Evolutionary conservation across 1,140 invertebrate species (phyloP).

Genomic region (Hyphantria cunea): DNA sequence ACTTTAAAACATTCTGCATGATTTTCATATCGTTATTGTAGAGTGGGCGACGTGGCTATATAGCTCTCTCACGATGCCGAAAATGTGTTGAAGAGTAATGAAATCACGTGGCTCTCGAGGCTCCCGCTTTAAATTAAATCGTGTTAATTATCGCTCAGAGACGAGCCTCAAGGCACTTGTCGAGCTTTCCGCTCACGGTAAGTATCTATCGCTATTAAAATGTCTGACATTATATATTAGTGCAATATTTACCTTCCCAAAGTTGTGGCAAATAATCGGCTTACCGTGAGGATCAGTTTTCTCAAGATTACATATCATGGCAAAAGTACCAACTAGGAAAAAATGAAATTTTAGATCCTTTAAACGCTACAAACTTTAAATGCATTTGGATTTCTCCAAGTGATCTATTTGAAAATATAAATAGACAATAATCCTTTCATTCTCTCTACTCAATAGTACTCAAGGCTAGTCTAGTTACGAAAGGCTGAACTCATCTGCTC

Average conservation of each 20-base stretch:
- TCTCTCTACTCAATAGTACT: too few relatives aligned
- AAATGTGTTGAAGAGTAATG: conserved; percentile 64
- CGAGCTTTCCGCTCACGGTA: conserved; percentile 8
- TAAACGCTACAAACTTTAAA: too few relatives aligned
- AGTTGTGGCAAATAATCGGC: too few relatives aligned
- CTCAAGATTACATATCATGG: too few relatives aligned
- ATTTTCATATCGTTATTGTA: neutral
- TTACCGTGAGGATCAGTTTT: too few relatives aligned
- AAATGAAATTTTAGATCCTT: too few relatives aligned
- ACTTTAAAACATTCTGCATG: neutral
- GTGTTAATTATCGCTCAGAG: conserved; percentile 58
- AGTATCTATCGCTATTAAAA: conserved; percentile 12
- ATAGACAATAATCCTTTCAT: too few relatives aligned
- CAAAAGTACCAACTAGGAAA: too few relatives aligned
- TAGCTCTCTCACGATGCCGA: conserved; percentile 29
- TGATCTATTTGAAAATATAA: too few relatives aligned
- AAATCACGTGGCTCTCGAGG: conserved; percentile 61
- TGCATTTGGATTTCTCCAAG: too few relatives aligned
- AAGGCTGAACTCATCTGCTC: too few relatives aligned
- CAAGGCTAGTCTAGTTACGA: too few relatives aligned
- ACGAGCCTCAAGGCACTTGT: conserved; percentile 31
- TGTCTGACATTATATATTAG: conserved; percentile 12
- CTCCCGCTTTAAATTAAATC: conserved; percentile 61
- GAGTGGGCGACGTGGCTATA: neutral
- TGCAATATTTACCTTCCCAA: neutral